Base-by-base conservation (phyloP, 2,888 invertebrate genomes). In the Caenorhabditis becei region DNA sequence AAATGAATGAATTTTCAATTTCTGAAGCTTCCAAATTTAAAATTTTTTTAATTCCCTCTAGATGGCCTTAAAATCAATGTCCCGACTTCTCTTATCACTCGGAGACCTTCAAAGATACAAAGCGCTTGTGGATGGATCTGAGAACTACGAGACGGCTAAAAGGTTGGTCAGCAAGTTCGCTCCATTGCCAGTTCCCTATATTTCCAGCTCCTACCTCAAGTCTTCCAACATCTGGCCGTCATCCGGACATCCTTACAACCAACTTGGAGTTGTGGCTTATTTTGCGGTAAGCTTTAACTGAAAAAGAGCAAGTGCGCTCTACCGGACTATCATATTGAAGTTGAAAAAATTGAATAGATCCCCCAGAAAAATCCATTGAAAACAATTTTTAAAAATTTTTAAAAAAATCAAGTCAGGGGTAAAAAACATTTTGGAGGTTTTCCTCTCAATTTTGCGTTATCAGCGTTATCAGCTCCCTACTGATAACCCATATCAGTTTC, bases 201-300 rank as follows among this genome's bases (percentile, higher is more conserved):
- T 24, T 92, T 89, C 75, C 92, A 94, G 95, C 89, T 97, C 61
- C 59, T 98, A 98, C 91, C 94, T 95, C 80, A 96, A 96, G 92
- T 96, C 97, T 14, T 95, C 96, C 91, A 95, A 95, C 92, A 94
- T 97, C 51, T 95, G 96, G 92, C 96, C 97, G 10, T 95, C 96
- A 92, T 97, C 97, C 93, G 97, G 97, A 63, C 94, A 95, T 85
- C 96, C 97, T 0, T 97, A 97, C 91, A 96, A 97, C 92, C 97
- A 97, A 92, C 92, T 98, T 87, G 97, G 97, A 26, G 94, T 97
- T 87, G 93, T 97, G 90, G 95, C 97, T 1, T 94, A 92, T 28
- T 92, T 92, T 84, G 92, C 92, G 65, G 87, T 87, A 63, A 62
- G 79, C 75, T n/a, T n/a, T n/a, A n/a, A n/a, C n/a, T n/a, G 47